A percentile compares a stretch with the other conserved stretches of the same genome.
phyloP scores from a whole-genome alignment of 1,140 invertebrate genomes.

The Popillia japonica region DNA sequence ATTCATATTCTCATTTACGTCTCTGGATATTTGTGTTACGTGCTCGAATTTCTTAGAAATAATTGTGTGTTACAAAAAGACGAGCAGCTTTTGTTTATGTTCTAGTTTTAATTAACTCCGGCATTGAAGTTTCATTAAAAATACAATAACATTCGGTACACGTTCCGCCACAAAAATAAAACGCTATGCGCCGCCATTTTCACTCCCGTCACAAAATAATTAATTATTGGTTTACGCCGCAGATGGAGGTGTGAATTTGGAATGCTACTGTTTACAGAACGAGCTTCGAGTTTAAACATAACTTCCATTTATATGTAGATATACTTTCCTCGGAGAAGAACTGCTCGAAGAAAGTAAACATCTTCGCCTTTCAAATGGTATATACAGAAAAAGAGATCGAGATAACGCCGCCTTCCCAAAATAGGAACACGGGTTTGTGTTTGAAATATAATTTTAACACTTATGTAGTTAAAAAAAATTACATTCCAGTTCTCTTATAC shows the following conservation, averaged over 20 bases:
- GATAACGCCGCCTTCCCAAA: neutral
- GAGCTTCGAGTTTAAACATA: neutral
- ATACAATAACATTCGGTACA: no score
- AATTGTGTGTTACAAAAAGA: no score
- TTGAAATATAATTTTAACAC: neutral
- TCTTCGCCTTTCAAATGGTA: neutral
- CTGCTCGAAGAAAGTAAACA: conserved; percentile 13
- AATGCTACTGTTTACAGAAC: conserved; percentile 21
- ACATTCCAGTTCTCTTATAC: no score
- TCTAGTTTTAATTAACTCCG: no score
- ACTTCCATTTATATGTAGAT: neutral
- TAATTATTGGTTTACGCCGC: neutral
- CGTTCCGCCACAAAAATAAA: no score
- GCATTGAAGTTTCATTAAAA: no score
- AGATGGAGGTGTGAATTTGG: conserved; percentile 1
- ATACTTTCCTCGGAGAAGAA: neutral
- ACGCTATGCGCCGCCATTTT: neutral
- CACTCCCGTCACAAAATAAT: neutral
- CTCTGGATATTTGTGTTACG: no score
- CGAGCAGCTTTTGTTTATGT: no score
- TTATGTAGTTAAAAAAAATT: no score
- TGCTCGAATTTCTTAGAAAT: no score
- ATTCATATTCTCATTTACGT: no score
- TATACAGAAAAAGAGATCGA: neutral
- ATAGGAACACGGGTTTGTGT: neutral